phyloP scores from a whole-genome alignment of 1,140 invertebrate genomes.

The Maconellicoccus hirsutus region DNA sequence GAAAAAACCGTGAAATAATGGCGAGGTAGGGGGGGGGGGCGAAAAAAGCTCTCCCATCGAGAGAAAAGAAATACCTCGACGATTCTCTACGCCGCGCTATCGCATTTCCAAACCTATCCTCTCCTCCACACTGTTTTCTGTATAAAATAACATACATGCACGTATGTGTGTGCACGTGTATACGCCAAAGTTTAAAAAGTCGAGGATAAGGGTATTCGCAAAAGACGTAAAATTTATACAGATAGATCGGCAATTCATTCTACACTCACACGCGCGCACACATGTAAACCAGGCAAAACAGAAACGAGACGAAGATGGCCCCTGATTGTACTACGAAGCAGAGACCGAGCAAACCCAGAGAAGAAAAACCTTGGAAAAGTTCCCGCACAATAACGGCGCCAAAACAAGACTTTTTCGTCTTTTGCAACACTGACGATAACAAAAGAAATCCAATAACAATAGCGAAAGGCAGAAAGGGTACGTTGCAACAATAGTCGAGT shows the following conservation, averaged over 20 bases:
- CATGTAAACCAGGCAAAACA: neutral
- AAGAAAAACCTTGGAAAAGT: slow-evolving; percentile 19
- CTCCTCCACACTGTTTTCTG: neutral
- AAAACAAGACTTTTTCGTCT: slow-evolving; percentile 16
- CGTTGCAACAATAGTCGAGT: slow-evolving; percentile 18
- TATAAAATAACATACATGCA: neutral
- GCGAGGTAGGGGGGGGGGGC: no score
- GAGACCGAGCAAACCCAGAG: neutral
- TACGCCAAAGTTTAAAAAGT: slow-evolving; percentile 1
- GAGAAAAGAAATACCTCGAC: neutral
- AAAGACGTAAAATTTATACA: neutral
- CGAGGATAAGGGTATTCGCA: slow-evolving; percentile 12
- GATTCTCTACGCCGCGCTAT: neutral
- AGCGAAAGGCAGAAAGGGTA: slow-evolving; percentile 13
- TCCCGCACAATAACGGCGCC: slow-evolving; percentile 16
- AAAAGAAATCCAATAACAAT: slow-evolving; percentile 21
- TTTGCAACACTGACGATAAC: slow-evolving; percentile 16
- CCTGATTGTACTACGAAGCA: neutral
- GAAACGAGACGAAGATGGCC: neutral
- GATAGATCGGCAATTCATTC: neutral
- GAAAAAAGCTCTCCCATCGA: no score
- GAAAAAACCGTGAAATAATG: no score
- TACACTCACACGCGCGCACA: no score
- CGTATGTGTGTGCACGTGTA: neutral
- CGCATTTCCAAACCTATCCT: neutral